Conservation (phyloP, 2,888 invertebrate species). For the Melipona bicolor region DNA sequence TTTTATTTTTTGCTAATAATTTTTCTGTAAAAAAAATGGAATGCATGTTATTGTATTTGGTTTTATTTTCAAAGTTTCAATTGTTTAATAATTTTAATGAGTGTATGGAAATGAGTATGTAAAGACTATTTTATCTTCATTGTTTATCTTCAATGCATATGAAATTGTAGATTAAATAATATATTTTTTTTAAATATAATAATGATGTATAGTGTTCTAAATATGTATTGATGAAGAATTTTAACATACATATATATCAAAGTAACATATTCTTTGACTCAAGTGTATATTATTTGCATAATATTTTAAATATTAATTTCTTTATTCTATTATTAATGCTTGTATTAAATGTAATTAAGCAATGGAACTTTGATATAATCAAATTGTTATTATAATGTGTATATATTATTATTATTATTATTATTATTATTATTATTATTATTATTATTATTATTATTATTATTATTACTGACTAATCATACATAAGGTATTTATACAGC, state of each 20-base stretch:
- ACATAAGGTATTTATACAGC: conserved; percentile 30
- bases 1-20: not conserved
- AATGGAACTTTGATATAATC: conserved; percentile 42
- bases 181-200: conserved; percentile 12
- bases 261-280: conserved; percentile 22
- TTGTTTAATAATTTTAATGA: conserved; percentile 2
- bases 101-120: conserved; percentile 5
- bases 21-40: not conserved
- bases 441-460: too few species aligned
- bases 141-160: conserved; percentile 8
- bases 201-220: conserved; percentile 2
- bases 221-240: conserved; percentile 10
- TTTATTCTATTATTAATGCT: conserved; percentile 40
- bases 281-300: conserved; percentile 34
- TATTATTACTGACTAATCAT: conserved; percentile 41
- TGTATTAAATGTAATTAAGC: conserved; percentile 48
- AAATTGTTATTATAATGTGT: conserved; percentile 12
- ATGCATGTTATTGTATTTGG: conserved; percentile 22
- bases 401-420: conserved; percentile 21
- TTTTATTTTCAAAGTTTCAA: not conserved
- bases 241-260: not conserved
- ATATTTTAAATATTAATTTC: conserved; percentile 16
- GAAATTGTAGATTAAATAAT: conserved; percentile 14
- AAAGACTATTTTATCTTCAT: conserved; percentile 15
- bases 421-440: too few species aligned